Evolutionary conservation across 1,140 invertebrate species (phyloP), one percentile per base, ranked within the genome.

Genomic region (Bombus waltoni): DNA sequence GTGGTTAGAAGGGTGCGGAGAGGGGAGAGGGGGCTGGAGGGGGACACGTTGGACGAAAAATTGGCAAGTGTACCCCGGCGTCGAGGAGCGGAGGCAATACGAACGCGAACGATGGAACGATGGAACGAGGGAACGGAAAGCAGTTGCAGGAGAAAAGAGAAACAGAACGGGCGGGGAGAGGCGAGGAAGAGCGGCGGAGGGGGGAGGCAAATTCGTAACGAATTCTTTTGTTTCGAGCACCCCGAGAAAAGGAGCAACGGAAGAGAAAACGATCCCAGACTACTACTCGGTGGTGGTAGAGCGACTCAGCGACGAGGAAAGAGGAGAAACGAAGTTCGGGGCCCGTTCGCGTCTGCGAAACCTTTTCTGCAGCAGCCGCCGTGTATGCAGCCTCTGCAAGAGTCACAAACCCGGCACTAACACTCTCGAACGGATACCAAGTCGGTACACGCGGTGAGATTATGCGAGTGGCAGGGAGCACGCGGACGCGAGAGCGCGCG

Each of bases 201-300:
- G 80, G 86, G 90, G 90, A 92, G 91, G 92, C 91, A 94, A 94
- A 94, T 94, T 94, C 90, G 92, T 93, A 93, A 94, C 93, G 93
- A 93, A 93, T 94, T 94, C 93, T 94, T 94, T 94, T 94, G 94
- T 94, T 94, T 94, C 92, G 93, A 93, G 84, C 92, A 93, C 92
- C 92, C 92, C 90, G 91, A 90, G 92, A 92, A 90, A 94, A 94
- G 88, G 90, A 94, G 91, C 92, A 93, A 93, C 88, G 79, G 35
- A 84, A 91, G 87, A 90, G 91, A 93, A 93, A 91, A 93, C 90
- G 92, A 92, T 90, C 87, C 88, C 89, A 89, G 91, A 91, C 89
- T 91, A 91, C 89, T 89, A 90, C 89, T 83, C 89, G 87, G 83
- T 81, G 78, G 77, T 83, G 85, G 85, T 83, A 47, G 76, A 82